Evolutionary conservation across 2,113 vertebrate species (phyloP), one percentile per base, ranked within the genome.

Genomic region (Crotalus horridus): DNA sequence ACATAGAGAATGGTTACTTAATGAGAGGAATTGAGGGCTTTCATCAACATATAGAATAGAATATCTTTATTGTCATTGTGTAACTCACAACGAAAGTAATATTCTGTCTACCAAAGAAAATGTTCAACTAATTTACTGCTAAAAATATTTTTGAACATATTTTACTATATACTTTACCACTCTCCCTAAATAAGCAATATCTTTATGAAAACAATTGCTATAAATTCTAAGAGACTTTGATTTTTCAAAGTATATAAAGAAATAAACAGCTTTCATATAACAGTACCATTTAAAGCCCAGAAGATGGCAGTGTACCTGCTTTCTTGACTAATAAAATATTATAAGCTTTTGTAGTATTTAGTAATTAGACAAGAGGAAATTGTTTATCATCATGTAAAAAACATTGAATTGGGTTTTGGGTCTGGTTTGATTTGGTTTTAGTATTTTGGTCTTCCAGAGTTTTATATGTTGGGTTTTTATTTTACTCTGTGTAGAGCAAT

Each of bases 281-380:
- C 29, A 69, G 0, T 46, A 5, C 43, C 23, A 69, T 17, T 64
- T 58, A 33, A 51, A 89, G 86, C 51, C 93, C 95, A 95, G 96
- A 95, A 95, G 95, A 96, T 94, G 95, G 94, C 96, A 95, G 93
- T 95, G 0, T 92, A 43, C 23, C 43, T 94, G 15, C 58, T 13
- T 3, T 91, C 48, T 88, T 88, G 56, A n/a, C 0, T 81, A 51
- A 29, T 1, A 61, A 59, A 85, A 58, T 56, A n/a, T 24, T 26
- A 10, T 11, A 64, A 33, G 29, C 51, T 21, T 90, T n/a, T 58
- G 15, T 85, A 29, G 21, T 54, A 21, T 46, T 89, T 39, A 56
- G 23, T 74, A 89, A 89, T 81, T 89, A 92, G 24, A 6, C 4
- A 56, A 21, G 6, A 92, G 51, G 55, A 81, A 29, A 87, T 54